Evolutionary conservation across 2,888 invertebrate species (phyloP).

Genomic region (Lithodes maja): DNA sequence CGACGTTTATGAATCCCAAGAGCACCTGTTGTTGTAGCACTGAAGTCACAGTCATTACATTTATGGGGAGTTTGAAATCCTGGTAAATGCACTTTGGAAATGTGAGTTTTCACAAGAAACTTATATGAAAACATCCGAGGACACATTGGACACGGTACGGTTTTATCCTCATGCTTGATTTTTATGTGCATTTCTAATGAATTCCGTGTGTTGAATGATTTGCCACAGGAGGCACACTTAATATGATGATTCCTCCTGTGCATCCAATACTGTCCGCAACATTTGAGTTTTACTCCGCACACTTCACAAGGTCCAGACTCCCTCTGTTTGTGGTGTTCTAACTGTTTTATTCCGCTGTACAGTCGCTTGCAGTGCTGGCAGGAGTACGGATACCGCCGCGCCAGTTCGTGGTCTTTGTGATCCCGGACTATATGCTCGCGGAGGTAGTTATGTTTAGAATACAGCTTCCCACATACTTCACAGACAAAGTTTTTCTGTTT

Average conservation of each 20-base stretch:
- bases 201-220: conserved; percentile 16
- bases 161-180: conserved; percentile 31
- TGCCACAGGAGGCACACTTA: conserved; percentile 32
- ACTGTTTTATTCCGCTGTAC: conserved; percentile 30
- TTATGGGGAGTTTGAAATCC: neutral
- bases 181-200: conserved; percentile 48
- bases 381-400: conserved; percentile 40
- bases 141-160: conserved; percentile 33
- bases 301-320: conserved; percentile 47
- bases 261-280: conserved; percentile 44
- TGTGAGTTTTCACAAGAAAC: conserved; percentile 34
- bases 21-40: conserved; percentile 24
- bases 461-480: conserved; percentile 43
- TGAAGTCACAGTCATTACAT: conserved; percentile 37
- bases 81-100: conserved; percentile 27
- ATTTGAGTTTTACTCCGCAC: conserved; percentile 43
- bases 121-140: conserved; percentile 35
- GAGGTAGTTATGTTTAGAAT: conserved; percentile 42
- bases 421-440: conserved; percentile 47
- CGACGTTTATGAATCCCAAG: conserved; percentile 28
- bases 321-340: conserved; percentile 28
- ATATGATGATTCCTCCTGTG: conserved; percentile 49
- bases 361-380: conserved; percentile 47
- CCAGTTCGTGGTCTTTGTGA: conserved; percentile 48
- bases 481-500: conserved; percentile 55